Conservation (phyloP, 2,888 invertebrate species). For the Endotricha flammealis region DNA sequence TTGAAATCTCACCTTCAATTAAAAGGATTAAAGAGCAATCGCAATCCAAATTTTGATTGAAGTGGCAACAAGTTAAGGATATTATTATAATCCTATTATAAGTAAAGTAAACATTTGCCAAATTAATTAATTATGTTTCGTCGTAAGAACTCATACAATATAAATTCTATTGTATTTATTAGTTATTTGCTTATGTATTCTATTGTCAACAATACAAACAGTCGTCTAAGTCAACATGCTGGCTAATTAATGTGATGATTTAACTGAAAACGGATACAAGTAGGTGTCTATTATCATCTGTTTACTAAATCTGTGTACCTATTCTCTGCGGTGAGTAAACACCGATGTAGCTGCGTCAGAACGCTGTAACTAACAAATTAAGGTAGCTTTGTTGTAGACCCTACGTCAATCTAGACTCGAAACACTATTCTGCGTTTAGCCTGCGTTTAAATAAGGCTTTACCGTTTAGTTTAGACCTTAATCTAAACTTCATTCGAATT, state of each 20-base stretch:
- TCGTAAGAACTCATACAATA: background rate
- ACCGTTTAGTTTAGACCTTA: no score
- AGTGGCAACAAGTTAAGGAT: no score
- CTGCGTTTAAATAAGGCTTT: no score
- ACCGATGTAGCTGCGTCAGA: constrained; percentile 23
- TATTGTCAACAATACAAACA: constrained; percentile 64
- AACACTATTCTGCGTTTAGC: background rate
- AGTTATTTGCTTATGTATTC: constrained; percentile 53
- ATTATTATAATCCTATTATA: no score
- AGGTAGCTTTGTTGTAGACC: background rate
- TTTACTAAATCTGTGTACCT: constrained; percentile 39
- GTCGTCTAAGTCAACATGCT: constrained; percentile 57
- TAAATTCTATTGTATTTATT: constrained; percentile 20
- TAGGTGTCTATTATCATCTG: constrained; percentile 58
- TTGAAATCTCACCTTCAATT: no score
- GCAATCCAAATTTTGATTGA: no score
- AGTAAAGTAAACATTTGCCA: no score
- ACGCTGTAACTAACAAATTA: constrained; percentile 6
- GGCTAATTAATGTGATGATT: constrained; percentile 71
- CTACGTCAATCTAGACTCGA: background rate
- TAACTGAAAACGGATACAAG: constrained; percentile 62
- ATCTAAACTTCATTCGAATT: no score
- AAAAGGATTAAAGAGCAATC: no score
- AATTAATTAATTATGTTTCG: background rate
- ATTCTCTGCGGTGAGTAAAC: constrained; percentile 27